These are phyloP conservation scores for Torymus texanus DNA, from an alignment of 2,888 invertebrate species.

Conservation along the genomic window DNA sequence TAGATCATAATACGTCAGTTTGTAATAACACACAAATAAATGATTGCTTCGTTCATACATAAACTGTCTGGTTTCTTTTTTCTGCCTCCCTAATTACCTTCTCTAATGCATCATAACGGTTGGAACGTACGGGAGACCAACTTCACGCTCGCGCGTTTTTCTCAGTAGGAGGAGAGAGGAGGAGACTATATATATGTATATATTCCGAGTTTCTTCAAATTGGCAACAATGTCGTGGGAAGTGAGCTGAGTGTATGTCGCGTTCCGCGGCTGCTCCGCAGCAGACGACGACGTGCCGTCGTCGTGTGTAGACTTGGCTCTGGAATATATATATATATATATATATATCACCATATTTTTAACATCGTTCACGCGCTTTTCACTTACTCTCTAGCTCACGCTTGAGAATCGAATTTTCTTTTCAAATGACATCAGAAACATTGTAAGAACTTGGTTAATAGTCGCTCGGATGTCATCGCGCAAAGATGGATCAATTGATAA, in stretches of 20 bases:
- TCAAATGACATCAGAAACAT: conserved; percentile 9
- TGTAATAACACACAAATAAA: conserved; percentile 44
- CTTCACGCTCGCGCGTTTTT: no score
- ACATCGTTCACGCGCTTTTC: not conserved
- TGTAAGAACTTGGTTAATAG: not conserved
- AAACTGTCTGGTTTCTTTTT: not conserved
- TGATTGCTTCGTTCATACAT: conserved; percentile 33
- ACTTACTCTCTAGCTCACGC: no score
- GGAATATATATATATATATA: conserved; percentile 15
- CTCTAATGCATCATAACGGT: not conserved
- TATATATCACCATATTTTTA: conserved; percentile 13
- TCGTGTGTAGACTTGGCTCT: conserved; percentile 37
- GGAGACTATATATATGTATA: no score
- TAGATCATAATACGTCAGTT: conserved; percentile 36
- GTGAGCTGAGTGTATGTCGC: conserved; percentile 24
- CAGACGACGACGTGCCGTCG: conserved; percentile 51
- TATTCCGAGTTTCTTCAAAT: conserved; percentile 41
- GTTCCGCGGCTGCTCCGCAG: conserved; percentile 24
- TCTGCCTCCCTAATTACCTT: not conserved
- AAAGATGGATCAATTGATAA: conserved; percentile 84
- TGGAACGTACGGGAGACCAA: no score
- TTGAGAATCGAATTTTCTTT: not conserved
- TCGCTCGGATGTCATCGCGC: not conserved
- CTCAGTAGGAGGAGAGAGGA: no score
- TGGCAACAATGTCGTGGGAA: conserved; percentile 51